Evolutionary conservation across 2,888 invertebrate species (phyloP).

Genomic region (Drosophila recens): DNA sequence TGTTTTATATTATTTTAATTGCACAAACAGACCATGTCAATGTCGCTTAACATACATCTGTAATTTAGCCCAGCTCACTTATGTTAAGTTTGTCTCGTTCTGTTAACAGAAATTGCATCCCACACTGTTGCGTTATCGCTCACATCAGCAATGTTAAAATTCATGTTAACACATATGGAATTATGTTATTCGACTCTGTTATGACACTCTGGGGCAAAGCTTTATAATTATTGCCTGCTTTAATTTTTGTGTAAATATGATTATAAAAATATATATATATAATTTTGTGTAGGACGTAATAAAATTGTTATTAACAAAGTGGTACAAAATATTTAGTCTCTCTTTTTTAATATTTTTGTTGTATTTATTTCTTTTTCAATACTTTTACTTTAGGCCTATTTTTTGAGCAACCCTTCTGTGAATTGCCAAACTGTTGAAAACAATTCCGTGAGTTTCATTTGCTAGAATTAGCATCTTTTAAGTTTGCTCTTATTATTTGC

Average conservation of each 20-base stretch:
- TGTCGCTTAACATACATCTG: neutral
- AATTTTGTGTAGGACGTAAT: neutral
- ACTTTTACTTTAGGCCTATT: conserved; percentile 1
- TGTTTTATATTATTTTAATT: neutral
- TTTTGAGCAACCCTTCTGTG: neutral
- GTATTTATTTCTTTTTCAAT: neutral
- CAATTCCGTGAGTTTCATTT: conserved; percentile 43
- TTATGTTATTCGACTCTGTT: conserved; percentile 28
- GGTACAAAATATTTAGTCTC: neutral
- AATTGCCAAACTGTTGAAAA: conserved; percentile 22
- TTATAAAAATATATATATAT: neutral
- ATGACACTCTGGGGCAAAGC: conserved; percentile 19
- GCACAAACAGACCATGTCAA: neutral
- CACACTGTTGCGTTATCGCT: neutral
- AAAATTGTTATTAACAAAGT: conserved; percentile 2
- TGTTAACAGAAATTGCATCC: conserved; percentile 6
- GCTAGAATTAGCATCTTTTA: conserved; percentile 54
- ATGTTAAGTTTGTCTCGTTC: neutral
- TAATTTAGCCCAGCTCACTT: neutral
- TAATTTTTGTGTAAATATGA: conserved; percentile 1
- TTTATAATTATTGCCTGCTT: conserved; percentile 7
- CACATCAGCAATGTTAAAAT: conserved; percentile 1
- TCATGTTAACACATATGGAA: conserved; percentile 21
- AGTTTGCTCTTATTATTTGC: conserved; percentile 50
- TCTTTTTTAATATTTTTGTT: neutral